Conservation (phyloP, 2,797 vertebrate species). For the Smutsia gigantea region DNA sequence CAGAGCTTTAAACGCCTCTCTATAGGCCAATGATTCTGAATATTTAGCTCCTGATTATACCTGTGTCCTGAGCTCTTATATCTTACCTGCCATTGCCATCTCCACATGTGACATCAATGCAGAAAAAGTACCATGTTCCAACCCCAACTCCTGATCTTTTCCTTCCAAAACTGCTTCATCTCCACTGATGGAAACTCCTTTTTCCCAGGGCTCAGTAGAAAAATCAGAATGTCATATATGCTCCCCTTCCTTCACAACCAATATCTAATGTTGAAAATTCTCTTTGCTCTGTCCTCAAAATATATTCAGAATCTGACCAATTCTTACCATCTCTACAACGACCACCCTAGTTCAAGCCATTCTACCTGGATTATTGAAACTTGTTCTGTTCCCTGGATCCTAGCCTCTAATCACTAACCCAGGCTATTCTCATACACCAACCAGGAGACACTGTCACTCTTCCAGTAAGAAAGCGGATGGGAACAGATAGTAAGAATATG, state of each 20-base stretch:
- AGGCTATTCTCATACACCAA: background rate
- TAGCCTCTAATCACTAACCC: background rate
- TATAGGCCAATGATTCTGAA: background rate
- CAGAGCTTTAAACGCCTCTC: background rate
- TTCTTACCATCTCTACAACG: background rate
- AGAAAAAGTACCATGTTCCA: background rate
- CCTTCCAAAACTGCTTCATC: background rate
- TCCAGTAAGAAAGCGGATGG: background rate
- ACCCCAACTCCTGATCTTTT: background rate
- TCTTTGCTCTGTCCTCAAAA: background rate
- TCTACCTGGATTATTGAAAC: background rate
- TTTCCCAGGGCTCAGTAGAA: background rate
- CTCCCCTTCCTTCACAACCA: background rate
- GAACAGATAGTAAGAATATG: background rate
- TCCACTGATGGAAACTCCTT: background rate
- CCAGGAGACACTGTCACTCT: background rate
- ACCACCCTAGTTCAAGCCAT: background rate
- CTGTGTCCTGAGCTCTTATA: background rate
- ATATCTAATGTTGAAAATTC: background rate
- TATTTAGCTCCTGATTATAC: background rate
- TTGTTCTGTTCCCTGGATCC: background rate
- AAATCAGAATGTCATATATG: background rate
- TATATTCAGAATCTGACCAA: background rate
- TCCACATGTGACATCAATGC: background rate
- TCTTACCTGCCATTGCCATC: background rate